Evolutionary conservation across 2,888 invertebrate species (phyloP), one percentile per base, ranked within the genome.

Genomic region (Heliconius ethilla): DNA sequence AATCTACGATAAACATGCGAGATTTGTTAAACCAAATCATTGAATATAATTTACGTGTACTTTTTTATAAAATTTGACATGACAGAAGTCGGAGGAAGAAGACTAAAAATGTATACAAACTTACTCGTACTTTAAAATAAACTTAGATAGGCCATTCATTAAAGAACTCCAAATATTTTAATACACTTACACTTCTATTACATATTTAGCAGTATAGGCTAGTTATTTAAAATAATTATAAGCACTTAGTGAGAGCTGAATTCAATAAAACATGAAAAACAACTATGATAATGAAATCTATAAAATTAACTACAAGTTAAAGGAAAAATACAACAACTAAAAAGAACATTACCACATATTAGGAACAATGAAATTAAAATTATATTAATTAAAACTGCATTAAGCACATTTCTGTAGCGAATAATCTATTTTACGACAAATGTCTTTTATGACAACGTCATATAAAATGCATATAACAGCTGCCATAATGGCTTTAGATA

Each of bases 261-360:
- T 3, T 55, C 55, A 22, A 22, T 25, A 63, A 63, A 63, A 62
- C 3, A 62, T 62, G 59, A n/a, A 62, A 1, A 1, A 13, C 0
- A 15, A 66, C 9, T 10, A 27, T 27, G 27, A 27, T 27, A 33
- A n/a, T 66, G n/a, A 27, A 18, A 27, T 7, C 2, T 63, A 0
- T 27, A 15, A 11, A 40, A n/a, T 9, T 40, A 27, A 27, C 27
- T 27, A 27, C 27, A 27, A 40, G 11, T 13, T 25, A 40, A 40
- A 40, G 2, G 13, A 37, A 67, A 65, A 66, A 25, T 18, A 27
- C 10, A n/a, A 72, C 10, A 51, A 27, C 22, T 22, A 18, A 40
- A 29, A 18, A 74, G 33, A 18, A 27, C n/a, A 25, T 62, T 79
- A 79, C 79, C 79, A 79, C 79, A 79, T 79, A 13, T n/a, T 75